Base-by-base conservation (phyloP, 1,140 invertebrate species). In the Prorops nasuta region DNA sequence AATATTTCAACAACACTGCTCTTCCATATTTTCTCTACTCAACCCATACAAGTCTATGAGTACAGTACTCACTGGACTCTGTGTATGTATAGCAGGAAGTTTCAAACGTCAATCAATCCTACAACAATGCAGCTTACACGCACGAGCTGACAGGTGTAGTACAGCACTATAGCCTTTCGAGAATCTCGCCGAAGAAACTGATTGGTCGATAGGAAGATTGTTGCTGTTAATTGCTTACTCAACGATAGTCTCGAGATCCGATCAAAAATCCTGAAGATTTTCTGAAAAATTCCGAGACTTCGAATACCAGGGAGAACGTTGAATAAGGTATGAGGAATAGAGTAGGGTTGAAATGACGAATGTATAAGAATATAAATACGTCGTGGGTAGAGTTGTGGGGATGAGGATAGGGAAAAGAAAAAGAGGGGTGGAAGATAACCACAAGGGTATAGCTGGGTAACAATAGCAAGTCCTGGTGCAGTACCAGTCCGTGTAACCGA, bases 401-500 rank as follows among this genome's bases (percentile, higher is more conserved):
- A 55, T 58, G 42, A 49, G 34, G 37, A 9, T 41, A 17, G 12
- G 31, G 20, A 31, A 18, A 24, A 21, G 44, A 40, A 24, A 44
- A 21, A 37, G 34, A 38, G 43, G 49, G 53, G 45, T n/a, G n/a
- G n/a, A n/a, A n/a, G n/a, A n/a, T 41, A 60, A 63, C 48, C 55
- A 31, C 58, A 60, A 56, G 58, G 60, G 54, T 58, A 46, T 49
- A 36, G 49, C 39, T 28, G 44, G 24, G 4, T 6, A 4, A 28
- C 24, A 6, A 10, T 28, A 28, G 4, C 4, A 6, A 28, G 24
- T 6, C 10, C 24, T 4, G 24, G 24, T 52, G 44, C 51, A 58
- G 66, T 68, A 61, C 66, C 63, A 66, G 66, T 61, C 60, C 53
- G 66, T 68, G 66, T 68, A 68, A 68, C 61, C 56, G 61, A 66